Percentiles rank a stretch among this genome's conserved stretches.
These are phyloP conservation scores for Cataglyphis altisquamis DNA, from an alignment of 2,888 invertebrate genomes.

Conservation along the genomic window DNA sequence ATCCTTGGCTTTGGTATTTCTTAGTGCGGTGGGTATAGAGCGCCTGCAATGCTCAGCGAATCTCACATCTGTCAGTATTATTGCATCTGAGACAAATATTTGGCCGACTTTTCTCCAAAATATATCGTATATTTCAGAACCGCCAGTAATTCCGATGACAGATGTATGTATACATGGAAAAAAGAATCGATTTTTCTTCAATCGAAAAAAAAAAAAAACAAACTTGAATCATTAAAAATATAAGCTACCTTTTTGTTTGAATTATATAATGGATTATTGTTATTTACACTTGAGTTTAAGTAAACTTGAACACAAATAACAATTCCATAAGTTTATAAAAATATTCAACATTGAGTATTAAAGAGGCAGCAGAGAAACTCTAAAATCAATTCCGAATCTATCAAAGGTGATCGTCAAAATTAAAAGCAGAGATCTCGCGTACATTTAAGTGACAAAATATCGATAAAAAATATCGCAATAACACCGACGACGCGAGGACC, in stretches of 20 bases:
- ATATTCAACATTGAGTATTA: background rate
- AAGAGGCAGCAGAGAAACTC: background rate
- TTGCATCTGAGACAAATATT: background rate
- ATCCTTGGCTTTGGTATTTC: constrained; percentile 82
- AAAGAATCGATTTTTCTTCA: background rate
- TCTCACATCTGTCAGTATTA: constrained; percentile 18
- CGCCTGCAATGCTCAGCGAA: constrained; percentile 64
- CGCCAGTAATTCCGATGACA: background rate
- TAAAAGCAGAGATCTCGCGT: background rate
- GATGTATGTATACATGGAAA: background rate
- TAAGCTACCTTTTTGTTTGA: background rate
- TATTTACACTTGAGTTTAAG: background rate
- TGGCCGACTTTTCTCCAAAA: background rate
- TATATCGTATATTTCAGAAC: background rate
- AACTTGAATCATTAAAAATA: background rate
- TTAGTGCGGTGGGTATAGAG: constrained; percentile 80
- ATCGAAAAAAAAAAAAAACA: background rate
- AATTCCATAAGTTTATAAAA: constrained; percentile 1
- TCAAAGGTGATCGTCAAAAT: background rate
- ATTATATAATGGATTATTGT: background rate
- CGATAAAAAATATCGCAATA: background rate
- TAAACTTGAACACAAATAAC: background rate
- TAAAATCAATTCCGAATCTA: background rate
- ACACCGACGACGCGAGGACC: constrained; percentile 13
- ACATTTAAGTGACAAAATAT: background rate